Base-by-base conservation (phyloP, 2,797 vertebrate genomes). In the Alexandromys oeconomus region DNA sequence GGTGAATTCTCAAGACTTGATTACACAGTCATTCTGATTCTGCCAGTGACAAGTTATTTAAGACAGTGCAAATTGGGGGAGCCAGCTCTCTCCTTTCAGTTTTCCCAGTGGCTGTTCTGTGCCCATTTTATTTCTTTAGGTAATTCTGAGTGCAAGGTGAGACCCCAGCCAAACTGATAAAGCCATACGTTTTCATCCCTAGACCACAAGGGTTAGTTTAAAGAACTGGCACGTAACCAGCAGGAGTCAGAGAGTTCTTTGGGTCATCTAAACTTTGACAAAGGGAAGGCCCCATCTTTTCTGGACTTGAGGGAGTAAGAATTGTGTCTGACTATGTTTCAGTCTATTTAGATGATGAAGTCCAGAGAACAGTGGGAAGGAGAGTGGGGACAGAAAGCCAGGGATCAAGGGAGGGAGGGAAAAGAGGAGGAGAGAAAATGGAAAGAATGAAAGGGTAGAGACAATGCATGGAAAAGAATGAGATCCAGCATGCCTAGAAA, bases 71-170 rank as follows among this genome's bases (percentile, higher is more conserved):
- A 37, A 40, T 15, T 27, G 46, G 25, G n/a, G 40, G n/a, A 46
- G 19, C 65, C 61, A 81, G 13, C 59, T 78, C 12, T 25, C 43
- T 82, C 15, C 79, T 80, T 46, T 9, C 23, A n/a, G 7, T 79
- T 71, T 81, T n/a, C 67, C 63, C 81, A 34, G 34, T 40, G 74
- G 29, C 85, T 87, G 0, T 40, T 73, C 40, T 34, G 2, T 51
- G 76, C 87, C 8, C 23, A 5, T 80, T 89, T 69, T 87, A 31
- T 92, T 54, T 94, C 59, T 92, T 69, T 95, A 51, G 51, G 25
- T 80, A 87, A 95, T 74, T 69, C 77, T 82, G 78, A 48, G 59
- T 71, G 14, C 23, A 65, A 48, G 34, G 9, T 43, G 29, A 71
- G 29, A 12, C 87, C 81, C 85, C 90, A 81, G 46, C 59, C 54